phyloP scores from a whole-genome alignment of 2,888 invertebrate genomes.

The Tenthredo scrophulariae region DNA sequence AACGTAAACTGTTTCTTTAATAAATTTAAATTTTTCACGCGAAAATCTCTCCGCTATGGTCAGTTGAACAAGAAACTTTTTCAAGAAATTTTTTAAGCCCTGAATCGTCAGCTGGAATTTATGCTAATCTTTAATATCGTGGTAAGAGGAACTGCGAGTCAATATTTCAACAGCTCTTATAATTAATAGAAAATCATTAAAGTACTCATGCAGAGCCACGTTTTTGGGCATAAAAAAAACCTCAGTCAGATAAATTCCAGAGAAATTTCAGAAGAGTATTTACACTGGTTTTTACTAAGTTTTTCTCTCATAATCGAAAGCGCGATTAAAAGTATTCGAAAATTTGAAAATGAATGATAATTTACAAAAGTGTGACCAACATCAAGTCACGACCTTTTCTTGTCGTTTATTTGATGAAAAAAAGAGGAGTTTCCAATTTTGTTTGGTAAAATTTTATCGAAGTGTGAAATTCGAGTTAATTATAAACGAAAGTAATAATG shows the following conservation, averaged over 20 bases:
- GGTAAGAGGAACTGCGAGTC: not conserved
- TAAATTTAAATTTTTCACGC: not conserved
- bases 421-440: too few relatives aligned
- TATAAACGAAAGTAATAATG: not conserved
- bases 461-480: not conserved
- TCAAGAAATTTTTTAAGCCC: not conserved
- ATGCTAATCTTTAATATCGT: not conserved
- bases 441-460: not conserved
- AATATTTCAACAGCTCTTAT: not conserved
- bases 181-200: not conserved
- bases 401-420: not conserved
- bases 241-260: not conserved
- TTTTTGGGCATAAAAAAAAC: not conserved
- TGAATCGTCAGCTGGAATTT: not conserved
- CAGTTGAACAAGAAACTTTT: not conserved
- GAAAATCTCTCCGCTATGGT: not conserved
- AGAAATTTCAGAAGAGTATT: not conserved
- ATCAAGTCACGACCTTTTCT: not conserved
- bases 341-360: too few relatives aligned
- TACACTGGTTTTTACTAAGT: too few relatives aligned
- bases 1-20: not conserved
- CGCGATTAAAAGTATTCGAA: too few relatives aligned
- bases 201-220: not conserved
- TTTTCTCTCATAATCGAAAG: too few relatives aligned
- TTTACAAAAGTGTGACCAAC: too few relatives aligned